Evolutionary conservation across 2,797 vertebrate genomes (phyloP).

Genomic region (Sebastes trivittatus): DNA sequence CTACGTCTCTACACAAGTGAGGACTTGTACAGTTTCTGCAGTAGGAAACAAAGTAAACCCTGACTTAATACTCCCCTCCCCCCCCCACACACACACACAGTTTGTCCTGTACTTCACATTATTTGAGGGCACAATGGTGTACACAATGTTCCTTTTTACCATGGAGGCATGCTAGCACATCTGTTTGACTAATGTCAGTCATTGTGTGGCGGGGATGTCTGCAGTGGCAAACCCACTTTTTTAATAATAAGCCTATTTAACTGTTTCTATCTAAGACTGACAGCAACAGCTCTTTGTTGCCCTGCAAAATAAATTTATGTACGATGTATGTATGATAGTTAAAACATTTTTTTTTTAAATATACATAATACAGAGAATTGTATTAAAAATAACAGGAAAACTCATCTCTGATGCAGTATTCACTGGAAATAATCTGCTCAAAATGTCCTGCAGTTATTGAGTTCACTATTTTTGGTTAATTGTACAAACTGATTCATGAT

Average conservation of each 20-base stretch:
- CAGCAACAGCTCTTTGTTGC: not conserved
- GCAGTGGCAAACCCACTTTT: not conserved
- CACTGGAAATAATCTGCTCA: no score
- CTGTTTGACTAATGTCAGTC: constrained; percentile 13
- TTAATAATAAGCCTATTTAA: not conserved
- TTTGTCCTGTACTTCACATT: not conserved
- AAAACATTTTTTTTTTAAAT: no score
- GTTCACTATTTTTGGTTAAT: no score
- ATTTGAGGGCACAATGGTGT: not conserved
- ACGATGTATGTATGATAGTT: no score
- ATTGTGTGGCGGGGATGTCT: not conserved
- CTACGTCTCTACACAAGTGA: constrained; percentile 33
- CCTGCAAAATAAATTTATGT: no score
- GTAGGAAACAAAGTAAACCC: constrained; percentile 3
- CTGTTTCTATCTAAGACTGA: not conserved
- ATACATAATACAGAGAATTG: not conserved
- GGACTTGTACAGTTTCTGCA: constrained; percentile 53
- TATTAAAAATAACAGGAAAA: no score
- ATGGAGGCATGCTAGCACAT: not conserved
- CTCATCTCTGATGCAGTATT: no score
- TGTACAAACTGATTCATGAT: not conserved
- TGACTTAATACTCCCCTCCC: not conserved
- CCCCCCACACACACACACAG: not conserved
- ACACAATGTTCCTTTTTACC: not conserved
- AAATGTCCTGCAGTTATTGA: no score